Percentiles rank a stretch among this genome's conserved stretches.
These are phyloP conservation scores for Paragorgia papillata DNA, from an alignment of 92 coral and sea anemone species.

Conservation along the genomic window DNA sequence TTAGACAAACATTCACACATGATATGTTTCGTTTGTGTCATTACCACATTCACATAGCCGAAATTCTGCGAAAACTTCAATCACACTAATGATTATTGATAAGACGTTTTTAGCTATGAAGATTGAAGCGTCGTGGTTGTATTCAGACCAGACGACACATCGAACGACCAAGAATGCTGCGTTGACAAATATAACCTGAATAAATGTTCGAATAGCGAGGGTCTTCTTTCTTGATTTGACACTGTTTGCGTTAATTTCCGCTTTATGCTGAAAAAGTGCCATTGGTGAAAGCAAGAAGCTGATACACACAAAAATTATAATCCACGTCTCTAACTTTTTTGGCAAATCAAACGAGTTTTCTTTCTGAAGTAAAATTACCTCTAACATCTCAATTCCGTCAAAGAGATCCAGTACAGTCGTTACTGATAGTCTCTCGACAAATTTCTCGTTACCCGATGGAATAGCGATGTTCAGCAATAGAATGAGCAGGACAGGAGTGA, in stretches of 20 bases:
- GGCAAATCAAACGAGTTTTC: conserved; percentile 12
- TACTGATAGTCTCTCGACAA: conserved; percentile 23
- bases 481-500: conserved; percentile 63
- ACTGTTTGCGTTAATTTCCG: neutral
- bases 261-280: conserved; percentile 53
- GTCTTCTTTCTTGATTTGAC: conserved; percentile 9
- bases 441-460: conserved; percentile 39
- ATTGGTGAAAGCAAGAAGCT: conserved; percentile 33
- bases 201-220: neutral
- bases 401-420: conserved; percentile 23
- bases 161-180: conserved; percentile 54
- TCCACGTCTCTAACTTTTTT: conserved; percentile 6
- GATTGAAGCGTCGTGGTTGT: conserved; percentile 56
- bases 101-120: conserved; percentile 62
- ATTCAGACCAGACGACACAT: conserved; percentile 37
- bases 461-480: conserved; percentile 59
- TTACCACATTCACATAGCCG: neutral
- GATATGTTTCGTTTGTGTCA: conserved; percentile 6
- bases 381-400: conserved; percentile 38
- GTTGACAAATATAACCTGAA: conserved; percentile 43
- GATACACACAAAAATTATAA: conserved; percentile 30
- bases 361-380: conserved; percentile 19
- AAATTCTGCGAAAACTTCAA: conserved; percentile 32
- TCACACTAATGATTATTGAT: conserved; percentile 27
- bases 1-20: conserved; percentile 27